Conservation (phyloP, 1,140 invertebrate genomes). For the Psilanteris sp. region DNA sequence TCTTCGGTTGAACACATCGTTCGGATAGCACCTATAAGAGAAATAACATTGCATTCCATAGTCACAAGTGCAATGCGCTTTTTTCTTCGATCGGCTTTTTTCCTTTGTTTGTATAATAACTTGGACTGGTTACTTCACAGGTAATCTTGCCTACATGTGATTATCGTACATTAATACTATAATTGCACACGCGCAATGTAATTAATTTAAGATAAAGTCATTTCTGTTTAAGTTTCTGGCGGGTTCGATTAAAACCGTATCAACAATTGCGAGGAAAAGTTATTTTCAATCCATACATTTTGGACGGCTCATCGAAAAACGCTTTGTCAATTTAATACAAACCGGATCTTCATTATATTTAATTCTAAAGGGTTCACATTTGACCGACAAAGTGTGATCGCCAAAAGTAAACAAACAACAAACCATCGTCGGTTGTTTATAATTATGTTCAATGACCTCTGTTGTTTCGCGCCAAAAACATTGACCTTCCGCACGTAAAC, state of each 20-base stretch:
- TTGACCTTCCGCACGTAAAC: too few relatives aligned
- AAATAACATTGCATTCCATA: constrained; percentile 54
- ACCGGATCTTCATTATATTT: too few relatives aligned
- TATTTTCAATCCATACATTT: too few relatives aligned
- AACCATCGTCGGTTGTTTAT: too few relatives aligned
- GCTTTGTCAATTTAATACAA: too few relatives aligned
- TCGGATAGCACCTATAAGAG: constrained; percentile 55
- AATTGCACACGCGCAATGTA: constrained; percentile 37
- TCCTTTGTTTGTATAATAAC: constrained; percentile 54
- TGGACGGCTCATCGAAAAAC: too few relatives aligned
- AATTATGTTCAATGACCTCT: too few relatives aligned
- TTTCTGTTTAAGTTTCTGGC: constrained; percentile 16
- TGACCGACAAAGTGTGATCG: too few relatives aligned
- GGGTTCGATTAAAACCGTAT: constrained; percentile 13
- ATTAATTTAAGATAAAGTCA: constrained; percentile 52
- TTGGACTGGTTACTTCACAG: constrained; percentile 31
- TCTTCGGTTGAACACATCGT: constrained; percentile 34
- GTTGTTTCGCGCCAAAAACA: too few relatives aligned
- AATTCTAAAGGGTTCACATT: too few relatives aligned
- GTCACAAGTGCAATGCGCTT: constrained; percentile 36
- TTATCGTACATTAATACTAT: constrained; percentile 48
- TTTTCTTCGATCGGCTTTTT: constrained; percentile 27
- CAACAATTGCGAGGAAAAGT: too few relatives aligned
- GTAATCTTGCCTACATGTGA: constrained; percentile 42
- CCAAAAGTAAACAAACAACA: too few relatives aligned